Conservation (phyloP, 2,797 vertebrate species). For the Paramormyrops hopkinsi region DNA sequence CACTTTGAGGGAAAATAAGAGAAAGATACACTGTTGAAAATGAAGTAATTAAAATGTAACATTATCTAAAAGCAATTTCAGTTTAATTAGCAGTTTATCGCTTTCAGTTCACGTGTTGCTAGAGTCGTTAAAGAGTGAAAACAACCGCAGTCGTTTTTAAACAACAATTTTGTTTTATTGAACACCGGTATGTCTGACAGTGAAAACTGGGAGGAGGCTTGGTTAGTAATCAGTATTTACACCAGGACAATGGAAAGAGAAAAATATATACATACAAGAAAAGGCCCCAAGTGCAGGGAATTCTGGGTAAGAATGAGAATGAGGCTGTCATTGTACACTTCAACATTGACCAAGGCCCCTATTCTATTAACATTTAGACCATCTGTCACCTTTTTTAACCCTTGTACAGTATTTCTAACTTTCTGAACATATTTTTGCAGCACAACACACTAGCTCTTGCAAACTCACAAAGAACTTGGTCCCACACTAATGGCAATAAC, state of each 20-base stretch:
- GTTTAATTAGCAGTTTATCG: neutral
- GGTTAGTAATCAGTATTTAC: conserved; percentile 93
- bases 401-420: conserved; percentile 16
- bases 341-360: conserved; percentile 43
- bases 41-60: conserved; percentile 3
- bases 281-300: conserved; percentile 62
- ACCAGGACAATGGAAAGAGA: conserved; percentile 77
- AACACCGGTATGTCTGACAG: conserved; percentile 79
- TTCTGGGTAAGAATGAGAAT: conserved; percentile 63
- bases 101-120: neutral
- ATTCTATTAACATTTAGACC: conserved; percentile 17
- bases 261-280: conserved; percentile 63
- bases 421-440: conserved; percentile 14
- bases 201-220: conserved; percentile 75
- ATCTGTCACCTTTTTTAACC: neutral
- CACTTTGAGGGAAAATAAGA: neutral
- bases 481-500: conserved; percentile 43
- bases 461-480: conserved; percentile 39
- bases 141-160: conserved; percentile 39
- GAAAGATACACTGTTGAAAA: neutral
- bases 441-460: conserved; percentile 16
- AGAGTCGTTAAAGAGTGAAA: neutral
- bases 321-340: conserved; percentile 52
- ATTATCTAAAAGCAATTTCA: neutral
- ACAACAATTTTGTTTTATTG: conserved; percentile 60